Base-by-base conservation (phyloP, 2,888 invertebrate species). In the Sminthurides aquaticus region DNA sequence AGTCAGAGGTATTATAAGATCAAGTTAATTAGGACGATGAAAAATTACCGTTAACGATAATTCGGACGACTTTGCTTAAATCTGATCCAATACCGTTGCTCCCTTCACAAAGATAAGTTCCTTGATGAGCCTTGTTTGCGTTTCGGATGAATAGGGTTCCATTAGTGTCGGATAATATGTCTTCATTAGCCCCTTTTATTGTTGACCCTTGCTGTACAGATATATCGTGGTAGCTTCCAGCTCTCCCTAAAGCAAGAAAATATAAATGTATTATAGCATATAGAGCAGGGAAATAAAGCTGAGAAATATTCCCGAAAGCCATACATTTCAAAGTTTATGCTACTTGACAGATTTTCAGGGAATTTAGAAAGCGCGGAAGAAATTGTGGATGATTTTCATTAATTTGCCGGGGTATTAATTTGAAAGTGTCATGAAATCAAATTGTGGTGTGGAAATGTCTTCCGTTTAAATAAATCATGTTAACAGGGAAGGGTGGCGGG, bases 21-120 rank as follows among this genome's bases (percentile, higher is more conserved):
- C n/a, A n/a, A n/a, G n/a, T n/a, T n/a, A n/a, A n/a, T n/a, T n/a
- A n/a, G n/a, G n/a, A n/a, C n/a, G n/a, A n/a, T n/a, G n/a, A n/a
- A n/a, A n/a, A n/a, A 67, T 72, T 73, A 76, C 76, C 76, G 65
- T 76, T 75, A 56, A 76, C 73, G 28, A 66, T 66, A 48, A 76
- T 66, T 8, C 69, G 74, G 18, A 80, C 76, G 52, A 79, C 77
- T 75, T 79, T 79, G 71, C 79, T 79, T 60, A 80, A 75, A 1
- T 77, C 79, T 34, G 77, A 76, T 15, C 79, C 79, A 22, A 80
- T 77, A 3, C 77, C 76, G 66, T 80, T 80, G 64, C 76, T 75
- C 15, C 79, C 77, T 64, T 79, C 78, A 70, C 80, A 80, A 54
- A 80, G 74, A 69, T 78, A 80, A 68, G 76, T 76, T 2, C 79